A percentile compares a stretch with the other conserved stretches of the same genome.
These are phyloP conservation scores for Drosophila acutilabella DNA, from an alignment of 2,888 invertebrate genomes.

Conservation along the genomic window DNA sequence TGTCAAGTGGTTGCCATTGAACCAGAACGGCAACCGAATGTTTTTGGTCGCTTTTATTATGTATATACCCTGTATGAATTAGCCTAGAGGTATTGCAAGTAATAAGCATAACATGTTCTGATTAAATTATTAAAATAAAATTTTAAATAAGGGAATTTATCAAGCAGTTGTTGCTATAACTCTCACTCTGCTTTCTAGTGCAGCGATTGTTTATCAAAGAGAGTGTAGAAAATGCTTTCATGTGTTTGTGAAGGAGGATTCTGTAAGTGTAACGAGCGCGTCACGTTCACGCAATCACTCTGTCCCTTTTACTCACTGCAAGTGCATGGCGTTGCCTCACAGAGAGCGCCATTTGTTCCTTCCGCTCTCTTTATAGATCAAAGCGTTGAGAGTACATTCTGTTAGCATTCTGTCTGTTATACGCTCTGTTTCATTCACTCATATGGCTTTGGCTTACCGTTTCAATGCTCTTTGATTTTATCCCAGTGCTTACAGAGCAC, in stretches of 20 bases:
- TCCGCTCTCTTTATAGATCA: not conserved
- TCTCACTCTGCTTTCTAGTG: not conserved
- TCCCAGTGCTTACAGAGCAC: too few species aligned
- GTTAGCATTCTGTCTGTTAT: too few species aligned
- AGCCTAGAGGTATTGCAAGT: not conserved
- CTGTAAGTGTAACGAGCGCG: not conserved
- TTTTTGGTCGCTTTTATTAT: constrained; percentile 14
- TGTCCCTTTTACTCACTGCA: not conserved
- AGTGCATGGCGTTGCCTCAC: not conserved
- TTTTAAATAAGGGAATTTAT: too few species aligned
- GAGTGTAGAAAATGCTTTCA: too few species aligned
- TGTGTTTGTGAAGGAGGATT: not conserved
- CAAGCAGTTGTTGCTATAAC: not conserved
- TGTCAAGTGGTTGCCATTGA: constrained; percentile 51
- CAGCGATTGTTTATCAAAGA: too few species aligned
- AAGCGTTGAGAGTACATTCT: too few species aligned
- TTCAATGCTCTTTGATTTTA: too few species aligned
- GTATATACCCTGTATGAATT: not conserved
- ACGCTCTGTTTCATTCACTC: too few species aligned
- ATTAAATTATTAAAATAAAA: too few species aligned
- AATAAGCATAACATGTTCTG: not conserved
- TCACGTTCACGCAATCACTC: not conserved
- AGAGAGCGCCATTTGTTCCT: not conserved
- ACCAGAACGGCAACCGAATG: constrained; percentile 26
- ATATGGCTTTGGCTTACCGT: too few species aligned